Evolutionary conservation across 1,140 invertebrate species (phyloP).

Genomic region (Mycetomoellerius zeteki): DNA sequence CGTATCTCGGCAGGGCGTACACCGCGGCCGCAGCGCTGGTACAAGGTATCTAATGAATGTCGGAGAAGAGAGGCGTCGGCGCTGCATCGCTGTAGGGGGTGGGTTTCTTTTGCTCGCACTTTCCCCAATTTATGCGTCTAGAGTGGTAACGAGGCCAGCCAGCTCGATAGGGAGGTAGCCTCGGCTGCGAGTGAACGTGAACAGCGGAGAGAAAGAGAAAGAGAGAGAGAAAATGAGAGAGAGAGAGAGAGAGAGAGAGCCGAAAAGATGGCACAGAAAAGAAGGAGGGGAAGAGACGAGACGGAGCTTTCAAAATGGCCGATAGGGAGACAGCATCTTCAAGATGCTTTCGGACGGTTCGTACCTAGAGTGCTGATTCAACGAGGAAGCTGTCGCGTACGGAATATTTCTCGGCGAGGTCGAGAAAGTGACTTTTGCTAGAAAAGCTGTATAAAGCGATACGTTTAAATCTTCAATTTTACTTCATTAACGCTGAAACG

Average conservation of each 20-base stretch:
- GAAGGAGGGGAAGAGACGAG: slow-evolving; percentile 41
- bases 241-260: slow-evolving; percentile 1
- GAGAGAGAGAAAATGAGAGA: neutral
- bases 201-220: neutral
- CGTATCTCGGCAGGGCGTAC: slow-evolving; percentile 67
- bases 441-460: neutral
- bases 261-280: slow-evolving; percentile 45
- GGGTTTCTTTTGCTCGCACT: slow-evolving; percentile 67
- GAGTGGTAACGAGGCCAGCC: slow-evolving; percentile 72
- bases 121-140: slow-evolving; percentile 75
- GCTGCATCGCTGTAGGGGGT: slow-evolving; percentile 41
- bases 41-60: slow-evolving; percentile 77
- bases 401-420: slow-evolving; percentile 28
- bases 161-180: slow-evolving; percentile 38
- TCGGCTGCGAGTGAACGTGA: slow-evolving; percentile 13
- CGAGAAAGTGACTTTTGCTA: slow-evolving; percentile 17
- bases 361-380: slow-evolving; percentile 58
- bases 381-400: slow-evolving; percentile 30
- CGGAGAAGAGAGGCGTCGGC: slow-evolving; percentile 56
- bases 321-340: slow-evolving; percentile 31
- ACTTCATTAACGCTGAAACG: slow-evolving; percentile 18
- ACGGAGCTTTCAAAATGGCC: slow-evolving; percentile 67
- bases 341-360: slow-evolving; percentile 55
- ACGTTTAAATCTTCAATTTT: slow-evolving; percentile 38
- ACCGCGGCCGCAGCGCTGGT: slow-evolving; percentile 61